Base-by-base conservation (phyloP, 2,888 invertebrate genomes). In the Pocota personata region DNA sequence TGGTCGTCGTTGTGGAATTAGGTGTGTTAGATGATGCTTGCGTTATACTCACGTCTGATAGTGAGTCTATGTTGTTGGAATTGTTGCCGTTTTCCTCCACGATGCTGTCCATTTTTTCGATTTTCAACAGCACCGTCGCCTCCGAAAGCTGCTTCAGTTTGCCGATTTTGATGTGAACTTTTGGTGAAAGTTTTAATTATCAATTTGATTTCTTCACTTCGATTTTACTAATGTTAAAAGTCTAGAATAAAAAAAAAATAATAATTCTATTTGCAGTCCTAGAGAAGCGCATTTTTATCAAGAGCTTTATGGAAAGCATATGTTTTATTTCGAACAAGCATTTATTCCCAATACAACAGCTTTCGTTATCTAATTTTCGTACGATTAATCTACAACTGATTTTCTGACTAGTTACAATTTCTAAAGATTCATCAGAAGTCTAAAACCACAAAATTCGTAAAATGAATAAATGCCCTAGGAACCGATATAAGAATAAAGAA, bases 61-160 rank as follows among this genome's bases (percentile, higher is more conserved):
- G 75, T 82, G 87, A 89, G 66, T 91, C 90, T 79, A 90, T 89
- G 86, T 90, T 91, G 82, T 90, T 90, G 88, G 91, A 91, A 82
- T 86, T 86, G 92, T 94, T 94, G 91, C 97, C 97, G 93, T 97
- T 97, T 95, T 97, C 97, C 94, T 97, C 97, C 93, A 97, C 97
- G 96, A 97, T 97, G 94, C 96, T 96, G 94, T 97, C 97, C 97
- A 97, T 97, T 90, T 91, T 92, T 90, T 91, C 90, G 88, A 91
- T 91, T 89, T 91, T 91, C 89, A 92, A 92, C 92, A 94, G 94
- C 94, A 94, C 94, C 94, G 94, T 95, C 95, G 95, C 94, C 93
- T 93, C 93, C 90, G 92, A 92, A 88, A 91, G 90, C 89, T 91
- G 91, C 92, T 91, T 91, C 91, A 91, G 91, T 89, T 93, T 93